Evolutionary conservation across 2,113 vertebrate species (phyloP), one percentile per base, ranked within the genome.

Genomic region (Hassar affinis): DNA sequence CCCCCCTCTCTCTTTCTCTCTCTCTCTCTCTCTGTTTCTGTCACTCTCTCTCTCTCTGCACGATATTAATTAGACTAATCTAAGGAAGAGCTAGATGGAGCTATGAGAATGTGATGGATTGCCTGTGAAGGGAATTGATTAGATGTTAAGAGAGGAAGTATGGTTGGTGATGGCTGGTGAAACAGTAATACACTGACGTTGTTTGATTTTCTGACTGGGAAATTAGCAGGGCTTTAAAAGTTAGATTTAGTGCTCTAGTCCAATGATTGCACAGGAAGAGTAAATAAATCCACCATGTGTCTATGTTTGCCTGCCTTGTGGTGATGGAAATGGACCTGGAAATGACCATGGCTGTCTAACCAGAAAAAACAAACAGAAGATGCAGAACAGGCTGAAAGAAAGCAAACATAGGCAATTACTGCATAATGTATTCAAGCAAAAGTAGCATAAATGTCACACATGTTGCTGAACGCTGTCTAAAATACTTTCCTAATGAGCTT

Each of bases 91-190:
- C 12, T 49, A 27, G n/a, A 74, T 27, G 12, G 38, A 15, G 57
- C 22, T 11, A 79, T 80, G 45, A 80, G 45, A 33, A 27, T n/a
- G 2, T 80, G 78, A 80, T 66, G 61, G 61, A 47, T 64, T 66
- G 61, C 49, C 7, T 66, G 15, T 66, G 47, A 80, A 47, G 17
- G 25, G 57, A 79, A 64, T 64, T 79, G 45, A 79, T 64, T 30
- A 64, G 54, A 78, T 20, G 56, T 78, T 52, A 52, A 38, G 1
- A 8, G 33, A 57, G 27, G 47, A 30, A n/a, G 17, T 76, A 51
- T n/a, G 49, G 54, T 18, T 35, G 52, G 75, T 7, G 22, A n/a
- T 33, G 14, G 15, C 27, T 78, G 14, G 56, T n/a, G 22, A 57
- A 38, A 42, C 51, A 77, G 30, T 38, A 68, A 68, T 68, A 38